Percentiles rank a stretch among this genome's conserved stretches.
Conservation (phyloP, 1,140 invertebrate species). For the Archivesica marissinica region DNA sequence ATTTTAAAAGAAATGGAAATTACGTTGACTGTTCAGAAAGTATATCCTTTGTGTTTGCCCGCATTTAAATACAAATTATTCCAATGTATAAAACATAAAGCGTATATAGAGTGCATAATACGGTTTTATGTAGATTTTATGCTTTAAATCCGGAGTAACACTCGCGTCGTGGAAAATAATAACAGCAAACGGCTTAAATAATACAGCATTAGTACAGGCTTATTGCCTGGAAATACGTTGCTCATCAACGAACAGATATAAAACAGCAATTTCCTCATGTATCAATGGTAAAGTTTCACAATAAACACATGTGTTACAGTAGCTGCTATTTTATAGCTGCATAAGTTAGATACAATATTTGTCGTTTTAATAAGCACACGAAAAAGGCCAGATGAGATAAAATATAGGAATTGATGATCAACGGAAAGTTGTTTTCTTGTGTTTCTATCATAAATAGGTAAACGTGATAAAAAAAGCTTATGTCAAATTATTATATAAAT, state of each 20-base stretch:
- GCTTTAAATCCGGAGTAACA: slow-evolving; percentile 42
- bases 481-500: no score
- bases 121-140: slow-evolving; percentile 56
- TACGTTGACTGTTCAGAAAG: neutral
- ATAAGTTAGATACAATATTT: no score
- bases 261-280: neutral
- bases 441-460: no score
- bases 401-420: no score
- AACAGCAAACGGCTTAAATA: slow-evolving; percentile 44
- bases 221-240: slow-evolving; percentile 26
- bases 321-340: no score
- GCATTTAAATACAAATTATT: slow-evolving; percentile 48
- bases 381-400: no score
- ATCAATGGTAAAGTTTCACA: neutral
- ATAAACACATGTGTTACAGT: slow-evolving; percentile 48
- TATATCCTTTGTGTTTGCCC: neutral
- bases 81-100: slow-evolving; percentile 58
- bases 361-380: no score
- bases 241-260: slow-evolving; percentile 29
- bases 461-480: no score
- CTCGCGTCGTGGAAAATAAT: slow-evolving; percentile 48
- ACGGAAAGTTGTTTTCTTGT: no score
- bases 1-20: slow-evolving; percentile 37
- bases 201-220: slow-evolving; percentile 31
- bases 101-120: slow-evolving; percentile 53